phyloP scores from a whole-genome alignment of 2,113 vertebrate genomes.

The Mesocricetus auratus region DNA sequence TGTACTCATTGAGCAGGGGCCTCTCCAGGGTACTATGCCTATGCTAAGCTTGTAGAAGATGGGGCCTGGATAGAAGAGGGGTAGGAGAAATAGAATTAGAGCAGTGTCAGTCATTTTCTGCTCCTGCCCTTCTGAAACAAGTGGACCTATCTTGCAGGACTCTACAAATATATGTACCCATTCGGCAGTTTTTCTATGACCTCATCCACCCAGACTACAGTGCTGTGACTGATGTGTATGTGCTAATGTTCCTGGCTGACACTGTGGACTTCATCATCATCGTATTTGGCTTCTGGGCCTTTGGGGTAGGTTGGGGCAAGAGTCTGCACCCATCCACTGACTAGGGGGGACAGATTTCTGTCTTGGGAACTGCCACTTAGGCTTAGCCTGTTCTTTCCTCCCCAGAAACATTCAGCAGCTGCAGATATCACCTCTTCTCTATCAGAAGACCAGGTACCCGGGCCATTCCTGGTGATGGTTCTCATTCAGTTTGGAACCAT shows the following conservation, averaged over 20 bases:
- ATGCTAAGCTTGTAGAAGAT: not conserved
- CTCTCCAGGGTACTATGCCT: accelerated
- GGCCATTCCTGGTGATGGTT: conserved; percentile 98
- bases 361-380: not conserved
- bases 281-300: conserved; percentile 98
- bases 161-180: conserved; percentile 95
- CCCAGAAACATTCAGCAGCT: conserved; percentile 97
- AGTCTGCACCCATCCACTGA: accelerated
- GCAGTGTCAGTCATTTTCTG: accelerated
- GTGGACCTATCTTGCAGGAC: conserved; percentile 86
- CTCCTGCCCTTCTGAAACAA: not conserved
- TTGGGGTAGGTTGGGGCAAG: conserved; percentile 91
- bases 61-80: not conserved
- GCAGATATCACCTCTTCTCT: conserved; percentile 98
- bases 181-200: conserved; percentile 97
- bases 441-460: conserved; percentile 97
- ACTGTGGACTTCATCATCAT: conserved; percentile 99
- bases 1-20: not conserved
- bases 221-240: conserved; percentile 98
- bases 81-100: accelerated
- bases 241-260: conserved; percentile 98
- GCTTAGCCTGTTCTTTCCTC: conserved; percentile 60
- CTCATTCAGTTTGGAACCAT: conserved; percentile 99
- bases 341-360: not conserved
- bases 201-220: conserved; percentile 99